Percentiles rank a stretch among this genome's conserved stretches.
Conservation (phyloP, 2,113 vertebrate genomes). For the Poecilia latipinna region DNA sequence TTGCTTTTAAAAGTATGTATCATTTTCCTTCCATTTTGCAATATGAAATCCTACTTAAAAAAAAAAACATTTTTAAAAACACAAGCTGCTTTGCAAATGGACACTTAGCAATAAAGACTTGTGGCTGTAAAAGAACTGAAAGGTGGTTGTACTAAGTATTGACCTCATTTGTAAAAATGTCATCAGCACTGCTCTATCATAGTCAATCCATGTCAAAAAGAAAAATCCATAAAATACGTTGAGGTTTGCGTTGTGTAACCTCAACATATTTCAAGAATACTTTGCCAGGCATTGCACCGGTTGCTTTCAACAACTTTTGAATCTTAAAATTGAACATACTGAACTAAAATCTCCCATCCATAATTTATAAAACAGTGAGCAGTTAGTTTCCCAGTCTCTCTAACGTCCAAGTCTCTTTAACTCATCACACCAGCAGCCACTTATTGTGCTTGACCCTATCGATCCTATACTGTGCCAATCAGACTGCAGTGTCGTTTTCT, state of each 20-base stretch:
- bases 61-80: too few relatives aligned
- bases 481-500: constrained; percentile 47
- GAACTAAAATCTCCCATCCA: not conserved
- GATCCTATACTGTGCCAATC: constrained; percentile 17
- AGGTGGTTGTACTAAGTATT: too few relatives aligned
- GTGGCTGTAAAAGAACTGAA: too few relatives aligned
- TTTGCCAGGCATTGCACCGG: not conserved
- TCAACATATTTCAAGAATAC: not conserved
- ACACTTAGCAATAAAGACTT: too few relatives aligned
- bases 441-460: not conserved
- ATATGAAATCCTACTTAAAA: too few relatives aligned
- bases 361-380: not conserved
- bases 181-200: not conserved
- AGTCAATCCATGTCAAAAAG: too few relatives aligned
- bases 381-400: not conserved
- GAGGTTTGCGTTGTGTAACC: not conserved
- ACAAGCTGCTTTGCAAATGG: not conserved
- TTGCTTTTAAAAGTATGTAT: too few relatives aligned
- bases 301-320: constrained; percentile 1
- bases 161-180: not conserved
- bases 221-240: too few relatives aligned
- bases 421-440: not conserved
- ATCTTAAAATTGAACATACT: not conserved
- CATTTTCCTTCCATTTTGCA: too few relatives aligned
- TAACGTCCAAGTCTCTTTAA: not conserved